Evolutionary conservation across 2,113 vertebrate genomes (phyloP).

Genomic region (Tragelaphus imberbis): DNA sequence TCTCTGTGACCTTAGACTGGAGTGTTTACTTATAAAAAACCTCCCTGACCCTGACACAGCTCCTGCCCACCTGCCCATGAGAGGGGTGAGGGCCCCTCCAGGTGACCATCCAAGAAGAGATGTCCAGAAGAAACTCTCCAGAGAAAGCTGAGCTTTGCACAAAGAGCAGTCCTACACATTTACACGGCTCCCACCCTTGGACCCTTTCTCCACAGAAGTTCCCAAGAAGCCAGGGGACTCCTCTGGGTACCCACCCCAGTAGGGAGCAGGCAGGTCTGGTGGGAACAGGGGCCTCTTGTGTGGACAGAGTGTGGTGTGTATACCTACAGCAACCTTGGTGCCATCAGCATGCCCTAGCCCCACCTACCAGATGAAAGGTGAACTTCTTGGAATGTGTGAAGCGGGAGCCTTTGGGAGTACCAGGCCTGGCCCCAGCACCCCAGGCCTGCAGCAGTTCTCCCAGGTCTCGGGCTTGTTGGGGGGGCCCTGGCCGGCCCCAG

Average conservation of each 20-base stretch:
- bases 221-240: not conserved
- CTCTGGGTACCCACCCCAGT: not conserved
- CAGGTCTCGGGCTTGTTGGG: constrained; percentile 75
- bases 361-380: constrained; percentile 85
- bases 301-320: not conserved
- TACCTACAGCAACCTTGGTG: not conserved
- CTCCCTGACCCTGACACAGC: not conserved
- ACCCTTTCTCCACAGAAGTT: not conserved
- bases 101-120: not conserved
- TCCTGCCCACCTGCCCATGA: not conserved
- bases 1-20: not conserved
- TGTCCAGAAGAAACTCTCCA: not conserved
- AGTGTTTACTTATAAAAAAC: not conserved
- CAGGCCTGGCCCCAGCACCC: constrained; percentile 66
- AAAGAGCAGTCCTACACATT: not conserved
- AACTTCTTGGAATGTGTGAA: constrained; percentile 92
- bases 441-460: constrained; percentile 85
- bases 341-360: not conserved
- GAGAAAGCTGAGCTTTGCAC: not conserved
- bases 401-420: constrained; percentile 85
- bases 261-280: not conserved
- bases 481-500: constrained; percentile 45
- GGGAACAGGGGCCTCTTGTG: not conserved
- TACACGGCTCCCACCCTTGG: not conserved
- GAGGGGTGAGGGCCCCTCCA: not conserved